Base-by-base conservation (phyloP, 2,113 vertebrate genomes). In the Riparia riparia region DNA sequence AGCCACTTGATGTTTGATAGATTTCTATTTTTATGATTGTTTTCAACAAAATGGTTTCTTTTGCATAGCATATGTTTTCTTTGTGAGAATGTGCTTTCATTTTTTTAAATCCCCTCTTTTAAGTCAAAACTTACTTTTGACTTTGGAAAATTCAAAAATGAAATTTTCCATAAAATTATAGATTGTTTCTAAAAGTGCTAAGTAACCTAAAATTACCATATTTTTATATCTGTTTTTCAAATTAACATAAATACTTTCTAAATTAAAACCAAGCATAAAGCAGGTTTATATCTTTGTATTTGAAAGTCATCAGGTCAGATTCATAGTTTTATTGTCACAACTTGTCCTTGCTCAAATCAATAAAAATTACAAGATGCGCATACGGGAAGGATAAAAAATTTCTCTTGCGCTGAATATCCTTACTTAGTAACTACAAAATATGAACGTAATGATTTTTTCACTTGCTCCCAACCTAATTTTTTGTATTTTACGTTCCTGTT, bases 1-100 rank as follows among this genome's bases (percentile, higher is more conserved):
- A 70, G 14, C 5, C 29, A 64, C 87, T 66, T 71, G 58, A 74
- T 78, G 65, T 50, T 45, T 69, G 28, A 53, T 50, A 74, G 29
- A 54, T 47, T 82, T 86, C 61, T 87, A 37, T 89, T 82, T 93
- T 95, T 74, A 56, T 71, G 24, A 71, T 54, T 71, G 34, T 44
- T 85, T 82, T 82, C 57, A 60, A 68, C 61, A 91, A 79, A 91
- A 58, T 54, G 24, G 10, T 73, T 87, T 37, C 25, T 93, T 86
- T 90, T 60, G 51, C 34, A 47, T 50, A 86, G 28, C 69, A 64
- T 73, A 71, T 84, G 85, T 76, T 82, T 92, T 66, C 22, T 56
- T 5, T 64, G 57, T 92, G 29, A 90, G 34, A 56, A 57, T 70
- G n/a, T 89, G 54, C 9, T 66, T 47, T 18, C 10, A 29, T 63